Evolutionary conservation across 2,113 vertebrate genomes (phyloP).

Genomic region (Cromileptes altivelis): DNA sequence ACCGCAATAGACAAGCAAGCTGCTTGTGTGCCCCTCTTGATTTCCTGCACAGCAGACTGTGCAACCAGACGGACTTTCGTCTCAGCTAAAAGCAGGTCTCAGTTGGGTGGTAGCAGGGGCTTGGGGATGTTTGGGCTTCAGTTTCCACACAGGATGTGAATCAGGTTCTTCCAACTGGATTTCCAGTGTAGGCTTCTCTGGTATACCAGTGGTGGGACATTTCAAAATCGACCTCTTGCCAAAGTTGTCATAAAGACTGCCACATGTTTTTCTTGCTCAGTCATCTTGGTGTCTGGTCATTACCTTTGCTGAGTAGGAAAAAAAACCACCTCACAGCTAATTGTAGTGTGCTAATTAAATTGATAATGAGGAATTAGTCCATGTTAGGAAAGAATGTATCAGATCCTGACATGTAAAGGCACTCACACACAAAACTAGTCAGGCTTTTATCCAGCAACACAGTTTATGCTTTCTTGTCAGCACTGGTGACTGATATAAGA

Average conservation of each 20-base stretch:
- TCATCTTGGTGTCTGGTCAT: slow-evolving; percentile 1
- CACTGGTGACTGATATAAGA: slow-evolving; percentile 54
- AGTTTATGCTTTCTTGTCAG: slow-evolving; percentile 13
- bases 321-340: not conserved
- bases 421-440: not conserved
- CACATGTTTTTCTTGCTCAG: not conserved
- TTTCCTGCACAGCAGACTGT: slow-evolving; percentile 33
- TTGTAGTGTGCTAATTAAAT: slow-evolving; percentile 3
- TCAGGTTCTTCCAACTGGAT: not conserved
- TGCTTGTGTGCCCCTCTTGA: slow-evolving; percentile 3
- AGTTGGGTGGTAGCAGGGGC: not conserved
- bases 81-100: slow-evolving; percentile 1
- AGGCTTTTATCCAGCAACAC: slow-evolving; percentile 13
- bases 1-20: not conserved
- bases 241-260: not conserved
- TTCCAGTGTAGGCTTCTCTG: not conserved
- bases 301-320: not conserved
- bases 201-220: not conserved
- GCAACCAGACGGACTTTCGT: slow-evolving; percentile 12
- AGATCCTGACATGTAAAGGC: not conserved
- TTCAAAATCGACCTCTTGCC: not conserved
- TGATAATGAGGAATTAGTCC: not conserved
- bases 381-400: not conserved
- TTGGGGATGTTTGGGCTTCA: not conserved
- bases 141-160: slow-evolving; percentile 17